These are phyloP conservation scores for Laodelphax striatellus DNA, from an alignment of 1,140 invertebrate species.

Conservation along the genomic window DNA sequence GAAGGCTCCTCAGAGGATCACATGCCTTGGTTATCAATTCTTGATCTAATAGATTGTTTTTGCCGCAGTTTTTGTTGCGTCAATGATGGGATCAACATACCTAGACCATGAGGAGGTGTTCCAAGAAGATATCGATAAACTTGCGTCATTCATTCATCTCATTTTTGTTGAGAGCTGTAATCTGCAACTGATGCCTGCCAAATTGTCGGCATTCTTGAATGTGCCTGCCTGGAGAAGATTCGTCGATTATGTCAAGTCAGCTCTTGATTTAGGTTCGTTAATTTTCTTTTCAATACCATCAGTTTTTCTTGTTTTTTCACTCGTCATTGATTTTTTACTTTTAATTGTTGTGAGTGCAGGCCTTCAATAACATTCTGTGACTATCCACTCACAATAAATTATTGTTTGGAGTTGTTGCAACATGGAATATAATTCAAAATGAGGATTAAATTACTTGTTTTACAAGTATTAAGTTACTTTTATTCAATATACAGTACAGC, in stretches of 20 bases:
- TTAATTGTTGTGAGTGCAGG: no score
- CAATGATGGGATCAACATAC: conserved; percentile 49
- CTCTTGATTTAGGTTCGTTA: conserved; percentile 34
- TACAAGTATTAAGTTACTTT: no score
- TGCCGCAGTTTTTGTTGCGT: conserved; percentile 56
- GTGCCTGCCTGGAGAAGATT: conserved; percentile 64
- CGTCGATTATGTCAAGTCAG: conserved; percentile 46
- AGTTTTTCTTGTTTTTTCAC: no score
- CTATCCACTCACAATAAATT: no score
- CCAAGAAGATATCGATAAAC: conserved; percentile 34
- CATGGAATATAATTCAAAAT: no score
- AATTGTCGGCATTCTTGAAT: conserved; percentile 46
- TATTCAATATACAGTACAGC: no score
- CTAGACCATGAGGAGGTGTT: conserved; percentile 28
- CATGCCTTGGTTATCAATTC: neutral
- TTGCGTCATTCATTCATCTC: conserved; percentile 51
- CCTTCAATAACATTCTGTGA: no score
- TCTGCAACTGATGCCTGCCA: conserved; percentile 53
- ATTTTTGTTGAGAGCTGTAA: conserved; percentile 61
- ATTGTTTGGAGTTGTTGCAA: no score
- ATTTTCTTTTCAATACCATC: no score
- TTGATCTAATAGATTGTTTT: conserved; percentile 15
- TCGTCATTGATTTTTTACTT: no score
- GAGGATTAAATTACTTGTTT: no score
- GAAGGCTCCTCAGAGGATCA: no score